Percentiles rank a stretch among this genome's conserved stretches.
Evolutionary conservation across 2,113 vertebrate genomes (phyloP).

Genomic region (Psophia crepitans): DNA sequence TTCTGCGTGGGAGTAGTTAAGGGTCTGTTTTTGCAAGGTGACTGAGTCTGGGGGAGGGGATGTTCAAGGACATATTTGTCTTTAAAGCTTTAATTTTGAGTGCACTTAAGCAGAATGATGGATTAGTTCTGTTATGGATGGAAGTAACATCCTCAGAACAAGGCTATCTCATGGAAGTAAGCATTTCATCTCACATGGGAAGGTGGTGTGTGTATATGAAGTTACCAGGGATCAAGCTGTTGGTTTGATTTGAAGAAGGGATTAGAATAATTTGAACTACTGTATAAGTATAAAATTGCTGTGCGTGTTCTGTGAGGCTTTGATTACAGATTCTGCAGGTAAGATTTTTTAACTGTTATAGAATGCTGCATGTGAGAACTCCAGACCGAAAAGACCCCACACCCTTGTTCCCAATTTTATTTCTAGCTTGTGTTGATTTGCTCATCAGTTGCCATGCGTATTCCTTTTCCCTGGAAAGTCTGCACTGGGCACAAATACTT

Average conservation of each 20-base stretch:
- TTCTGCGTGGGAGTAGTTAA: background rate
- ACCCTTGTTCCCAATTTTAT: constrained; percentile 69
- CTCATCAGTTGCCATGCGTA: constrained; percentile 72
- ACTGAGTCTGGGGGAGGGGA: background rate
- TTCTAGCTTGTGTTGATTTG: constrained; percentile 76
- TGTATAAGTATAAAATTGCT: constrained; percentile 31
- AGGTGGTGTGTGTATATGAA: background rate
- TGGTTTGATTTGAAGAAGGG: background rate
- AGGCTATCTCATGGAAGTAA: background rate
- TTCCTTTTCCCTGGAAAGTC: constrained; percentile 68
- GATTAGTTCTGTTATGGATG: background rate
- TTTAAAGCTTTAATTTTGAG: background rate
- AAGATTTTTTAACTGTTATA: constrained; percentile 68
- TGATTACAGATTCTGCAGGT: constrained; percentile 75
- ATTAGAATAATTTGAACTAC: background rate
- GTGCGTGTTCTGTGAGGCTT: constrained; percentile 67
- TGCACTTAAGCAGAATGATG: background rate
- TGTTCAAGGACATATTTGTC: background rate
- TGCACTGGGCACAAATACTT: constrained; percentile 72
- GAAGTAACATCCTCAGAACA: background rate
- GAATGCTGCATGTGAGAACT: constrained; percentile 79
- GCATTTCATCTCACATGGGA: background rate
- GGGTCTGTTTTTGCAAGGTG: background rate
- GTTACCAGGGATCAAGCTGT: background rate
- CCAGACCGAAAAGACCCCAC: constrained; percentile 60